These are phyloP conservation scores for Ciconia boyciana DNA, from an alignment of 2,113 vertebrate species.

Conservation along the genomic window DNA sequence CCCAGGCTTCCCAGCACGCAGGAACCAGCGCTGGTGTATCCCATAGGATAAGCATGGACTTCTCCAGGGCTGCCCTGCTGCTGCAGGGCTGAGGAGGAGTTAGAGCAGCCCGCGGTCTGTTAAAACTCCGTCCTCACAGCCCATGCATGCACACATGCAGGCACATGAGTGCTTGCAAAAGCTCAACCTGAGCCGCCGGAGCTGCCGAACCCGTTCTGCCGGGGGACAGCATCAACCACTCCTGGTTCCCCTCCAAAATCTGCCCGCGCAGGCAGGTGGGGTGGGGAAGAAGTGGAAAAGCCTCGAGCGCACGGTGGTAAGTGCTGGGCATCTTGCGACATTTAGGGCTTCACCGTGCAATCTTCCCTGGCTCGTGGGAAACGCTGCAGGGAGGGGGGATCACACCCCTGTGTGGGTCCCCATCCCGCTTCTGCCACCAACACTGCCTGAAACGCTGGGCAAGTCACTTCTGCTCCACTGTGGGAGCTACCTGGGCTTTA, in stretches of 20 bases:
- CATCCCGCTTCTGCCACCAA: neutral
- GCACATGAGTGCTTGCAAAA: neutral
- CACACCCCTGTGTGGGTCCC: neutral
- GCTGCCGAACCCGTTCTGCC: neutral
- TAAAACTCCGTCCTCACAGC: neutral
- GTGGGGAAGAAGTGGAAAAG: neutral
- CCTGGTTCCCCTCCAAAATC: neutral
- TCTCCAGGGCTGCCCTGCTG: neutral
- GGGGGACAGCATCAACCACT: rapidly evolving
- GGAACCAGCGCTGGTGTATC: neutral
- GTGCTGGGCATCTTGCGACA: rapidly evolving
- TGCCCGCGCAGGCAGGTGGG: neutral
- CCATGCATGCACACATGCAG: rapidly evolving
- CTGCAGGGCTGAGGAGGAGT: neutral
- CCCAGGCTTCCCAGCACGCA: neutral
- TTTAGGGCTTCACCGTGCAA: neutral
- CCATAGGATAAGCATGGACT: rapidly evolving
- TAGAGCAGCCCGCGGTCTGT: neutral
- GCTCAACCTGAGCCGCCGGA: rapidly evolving
- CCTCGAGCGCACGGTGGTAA: rapidly evolving
- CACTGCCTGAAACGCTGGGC: rapidly evolving
- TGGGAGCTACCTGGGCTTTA: neutral
- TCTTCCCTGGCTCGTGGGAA: neutral
- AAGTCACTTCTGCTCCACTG: neutral
- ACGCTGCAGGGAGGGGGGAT: neutral